These are phyloP conservation scores for Eilema griseolum DNA, from an alignment of 2,888 invertebrate species.

Conservation along the genomic window DNA sequence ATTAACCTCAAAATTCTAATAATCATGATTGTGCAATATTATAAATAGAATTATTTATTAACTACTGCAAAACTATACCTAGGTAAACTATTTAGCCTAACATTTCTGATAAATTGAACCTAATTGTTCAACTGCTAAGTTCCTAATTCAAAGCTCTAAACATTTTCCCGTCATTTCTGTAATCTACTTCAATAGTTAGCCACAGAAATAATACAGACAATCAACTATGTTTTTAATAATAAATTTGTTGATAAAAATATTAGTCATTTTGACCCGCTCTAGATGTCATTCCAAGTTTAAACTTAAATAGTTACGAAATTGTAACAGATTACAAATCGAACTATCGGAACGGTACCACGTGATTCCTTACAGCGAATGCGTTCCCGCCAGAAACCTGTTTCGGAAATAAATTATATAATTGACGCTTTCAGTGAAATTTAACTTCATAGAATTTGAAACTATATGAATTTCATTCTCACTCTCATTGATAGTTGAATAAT, in stretches of 20 bases:
- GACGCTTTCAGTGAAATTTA: not conserved
- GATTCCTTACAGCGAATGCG: slow-evolving; percentile 18
- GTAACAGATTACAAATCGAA: not conserved
- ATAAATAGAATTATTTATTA: not conserved
- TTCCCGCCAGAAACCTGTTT: slow-evolving; percentile 15
- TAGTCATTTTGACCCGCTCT: slow-evolving; percentile 10
- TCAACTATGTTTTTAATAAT: slow-evolving; percentile 6
- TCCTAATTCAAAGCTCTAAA: not conserved
- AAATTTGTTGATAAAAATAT: slow-evolving; percentile 12
- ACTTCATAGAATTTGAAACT: not conserved
- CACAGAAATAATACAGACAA: not conserved
- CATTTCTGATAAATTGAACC: not conserved
- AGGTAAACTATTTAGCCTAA: not conserved
- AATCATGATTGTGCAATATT: not conserved
- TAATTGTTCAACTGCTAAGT: not conserved
- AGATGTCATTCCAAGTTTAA: slow-evolving; percentile 19
- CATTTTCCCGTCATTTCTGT: not conserved
- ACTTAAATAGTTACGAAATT: not conserved
- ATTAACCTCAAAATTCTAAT: not conserved
- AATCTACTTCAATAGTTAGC: not conserved
- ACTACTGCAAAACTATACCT: not conserved
- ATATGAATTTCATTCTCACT: not conserved
- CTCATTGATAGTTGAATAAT: not conserved
- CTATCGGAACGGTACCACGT: slow-evolving; percentile 25
- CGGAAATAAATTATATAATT: not conserved